phyloP scores from a whole-genome alignment of 1,140 invertebrate genomes.

The Pseudobourletiella spinata region DNA sequence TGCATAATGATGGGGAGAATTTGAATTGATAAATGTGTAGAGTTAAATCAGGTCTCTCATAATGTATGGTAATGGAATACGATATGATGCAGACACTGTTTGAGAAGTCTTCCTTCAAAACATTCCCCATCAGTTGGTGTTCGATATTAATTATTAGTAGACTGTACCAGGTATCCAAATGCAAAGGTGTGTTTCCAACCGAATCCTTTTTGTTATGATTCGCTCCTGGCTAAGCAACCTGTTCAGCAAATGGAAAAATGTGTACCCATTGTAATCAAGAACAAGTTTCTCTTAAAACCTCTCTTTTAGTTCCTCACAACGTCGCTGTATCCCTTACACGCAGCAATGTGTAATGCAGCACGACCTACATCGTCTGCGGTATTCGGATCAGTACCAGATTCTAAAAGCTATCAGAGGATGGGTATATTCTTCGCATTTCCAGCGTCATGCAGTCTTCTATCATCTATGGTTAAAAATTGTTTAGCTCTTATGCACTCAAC shows the following conservation, averaged over 20 bases:
- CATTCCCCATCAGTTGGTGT: too few species aligned
- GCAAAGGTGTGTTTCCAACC: slow-evolving; percentile 61
- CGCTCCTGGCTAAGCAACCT: slow-evolving; percentile 66
- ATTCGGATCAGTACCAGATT: slow-evolving; percentile 62
- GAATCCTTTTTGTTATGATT: slow-evolving; percentile 75
- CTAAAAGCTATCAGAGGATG: slow-evolving; percentile 54
- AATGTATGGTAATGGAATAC: too few species aligned
- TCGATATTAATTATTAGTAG: too few species aligned
- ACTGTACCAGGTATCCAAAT: slow-evolving; percentile 61
- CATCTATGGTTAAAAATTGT: slow-evolving; percentile 40
- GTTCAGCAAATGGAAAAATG: slow-evolving; percentile 31
- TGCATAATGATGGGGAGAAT: too few species aligned
- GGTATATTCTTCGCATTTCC: slow-evolving; percentile 65
- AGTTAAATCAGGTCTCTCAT: too few species aligned
- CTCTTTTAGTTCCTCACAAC: slow-evolving; percentile 51
- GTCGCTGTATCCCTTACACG: slow-evolving; percentile 67
- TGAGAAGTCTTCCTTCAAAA: too few species aligned
- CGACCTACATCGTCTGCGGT: slow-evolving; percentile 60
- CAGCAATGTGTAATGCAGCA: slow-evolving; percentile 72
- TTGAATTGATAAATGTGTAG: too few species aligned
- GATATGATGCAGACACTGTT: too few species aligned
- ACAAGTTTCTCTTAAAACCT: not conserved
- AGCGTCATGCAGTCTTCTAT: slow-evolving; percentile 57
- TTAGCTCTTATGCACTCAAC: too few species aligned
- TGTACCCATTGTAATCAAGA: not conserved